Percentiles rank a stretch among this genome's conserved stretches.
Evolutionary conservation across 2,797 vertebrate genomes (phyloP).

Genomic region (Spinus olivaceus): DNA sequence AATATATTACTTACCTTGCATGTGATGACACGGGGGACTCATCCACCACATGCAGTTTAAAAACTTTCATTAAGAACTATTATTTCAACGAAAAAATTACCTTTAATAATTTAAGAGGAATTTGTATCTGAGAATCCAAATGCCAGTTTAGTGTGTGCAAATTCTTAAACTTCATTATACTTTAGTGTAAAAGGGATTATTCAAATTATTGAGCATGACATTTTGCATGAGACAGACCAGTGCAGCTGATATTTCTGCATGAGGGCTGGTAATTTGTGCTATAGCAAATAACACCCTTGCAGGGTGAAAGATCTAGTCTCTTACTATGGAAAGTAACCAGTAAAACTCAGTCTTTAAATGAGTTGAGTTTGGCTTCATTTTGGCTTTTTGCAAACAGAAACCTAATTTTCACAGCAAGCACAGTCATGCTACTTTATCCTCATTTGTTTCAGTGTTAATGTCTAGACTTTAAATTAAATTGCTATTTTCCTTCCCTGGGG

Average conservation of each 20-base stretch:
- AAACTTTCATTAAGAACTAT: neutral
- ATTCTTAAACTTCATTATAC: neutral
- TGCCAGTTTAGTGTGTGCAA: neutral
- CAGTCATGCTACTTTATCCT: neutral
- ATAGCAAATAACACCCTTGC: neutral
- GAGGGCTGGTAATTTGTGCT: neutral
- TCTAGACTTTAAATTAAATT: slow-evolving; percentile 23
- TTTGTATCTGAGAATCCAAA: neutral
- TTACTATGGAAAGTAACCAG: neutral
- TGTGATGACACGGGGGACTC: neutral
- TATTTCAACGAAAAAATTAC: neutral
- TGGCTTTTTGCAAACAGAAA: neutral
- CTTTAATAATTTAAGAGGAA: neutral
- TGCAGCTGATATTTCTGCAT: neutral
- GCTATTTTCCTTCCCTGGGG: neutral
- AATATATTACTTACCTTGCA: neutral
- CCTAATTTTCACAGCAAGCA: neutral
- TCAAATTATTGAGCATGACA: neutral
- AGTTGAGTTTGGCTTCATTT: neutral
- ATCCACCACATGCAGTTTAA: neutral
- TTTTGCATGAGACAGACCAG: neutral
- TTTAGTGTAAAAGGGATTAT: neutral
- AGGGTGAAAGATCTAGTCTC: neutral
- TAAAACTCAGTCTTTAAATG: neutral
- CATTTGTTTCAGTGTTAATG: slow-evolving; percentile 14